Base-by-base conservation (phyloP, 2,113 vertebrate genomes). In the Edolisoma coerulescens region DNA sequence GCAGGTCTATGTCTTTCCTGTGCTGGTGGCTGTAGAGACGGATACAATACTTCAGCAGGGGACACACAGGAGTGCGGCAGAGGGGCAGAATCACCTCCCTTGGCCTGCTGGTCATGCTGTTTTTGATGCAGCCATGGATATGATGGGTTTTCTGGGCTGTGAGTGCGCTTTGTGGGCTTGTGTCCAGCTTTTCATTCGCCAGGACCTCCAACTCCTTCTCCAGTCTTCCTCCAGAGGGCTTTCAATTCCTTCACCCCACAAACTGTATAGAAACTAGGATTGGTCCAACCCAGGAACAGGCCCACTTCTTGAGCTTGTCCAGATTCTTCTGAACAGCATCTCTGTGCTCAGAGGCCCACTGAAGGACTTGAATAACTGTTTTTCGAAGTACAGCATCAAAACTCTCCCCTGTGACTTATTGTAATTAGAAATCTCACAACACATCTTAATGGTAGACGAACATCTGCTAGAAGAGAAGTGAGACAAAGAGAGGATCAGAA, bases 151-250 rank as follows among this genome's bases (percentile, higher is more conserved):
- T 60, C 57, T 28, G 7, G 10, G 9, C 24, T 60, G 14, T 2
- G 4, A 32, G 27, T 1, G 3, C 1, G 2, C 12, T 10, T 8
- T 32, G 17, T 10, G 1, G 1, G 7, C 3, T 41, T 33, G 3
- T 30, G 37, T 52, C 26, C 15, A 39, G 39, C 1, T 64, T 53
- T 59, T 64, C 8, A 44, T 15, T 24, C 17, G 50, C 17, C 7
- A 24, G 30, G 9, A 45, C 10, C 1, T 5, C 5, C 13, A 64
- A 35, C 7, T 30, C 10, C 22, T 50, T 45, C 47, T 24, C 15
- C 19, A 24, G 23, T 41, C 13, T 47, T 54, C 30, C 9, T 42
- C 7, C 1, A 6, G 23, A 35, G 1, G 7, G 2, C 4, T 76
- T 24, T 76, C 21, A 28, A 33, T 33, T 35, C 10, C 2, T 64